Percentiles rank a stretch among this genome's conserved stretches.
These are phyloP conservation scores for Drosophila meridionalis DNA, from an alignment of 2,888 invertebrate species.

Conservation along the genomic window DNA sequence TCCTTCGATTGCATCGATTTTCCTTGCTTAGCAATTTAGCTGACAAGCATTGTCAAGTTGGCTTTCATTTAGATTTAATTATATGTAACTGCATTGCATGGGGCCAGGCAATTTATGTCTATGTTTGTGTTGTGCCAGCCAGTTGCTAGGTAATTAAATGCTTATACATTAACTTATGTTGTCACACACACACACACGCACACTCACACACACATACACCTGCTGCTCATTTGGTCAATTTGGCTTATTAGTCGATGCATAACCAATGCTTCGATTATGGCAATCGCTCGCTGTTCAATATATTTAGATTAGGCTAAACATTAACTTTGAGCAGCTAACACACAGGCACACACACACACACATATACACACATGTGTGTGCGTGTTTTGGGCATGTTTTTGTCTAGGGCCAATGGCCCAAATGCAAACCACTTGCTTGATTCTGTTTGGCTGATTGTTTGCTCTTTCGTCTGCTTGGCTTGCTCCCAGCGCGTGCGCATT, in stretches of 20 bases:
- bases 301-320: slow-evolving; percentile 24
- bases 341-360: neutral
- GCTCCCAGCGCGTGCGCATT: slow-evolving; percentile 65
- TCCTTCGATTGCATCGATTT: slow-evolving; percentile 78
- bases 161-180: slow-evolving; percentile 57
- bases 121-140: slow-evolving; percentile 37
- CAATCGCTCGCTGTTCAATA: slow-evolving; percentile 13
- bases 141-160: slow-evolving; percentile 57
- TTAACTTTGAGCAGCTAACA: slow-evolving; percentile 25
- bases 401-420: slow-evolving; percentile 60
- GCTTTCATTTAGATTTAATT: slow-evolving; percentile 70
- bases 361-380: neutral
- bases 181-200: slow-evolving; percentile 9
- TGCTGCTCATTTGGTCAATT: slow-evolving; percentile 36
- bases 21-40: slow-evolving; percentile 43
- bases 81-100: slow-evolving; percentile 37
- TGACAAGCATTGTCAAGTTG: slow-evolving; percentile 52
- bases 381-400: slow-evolving; percentile 33
- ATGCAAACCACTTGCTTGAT: slow-evolving; percentile 77
- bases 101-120: slow-evolving; percentile 56
- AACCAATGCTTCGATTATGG: slow-evolving; percentile 36
- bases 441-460: slow-evolving; percentile 52
- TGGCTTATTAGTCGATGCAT: slow-evolving; percentile 26
- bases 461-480: slow-evolving; percentile 10
- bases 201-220: slow-evolving; percentile 7